Base-by-base conservation (phyloP, 2,888 invertebrate species). In the Drosophila rubida region DNA sequence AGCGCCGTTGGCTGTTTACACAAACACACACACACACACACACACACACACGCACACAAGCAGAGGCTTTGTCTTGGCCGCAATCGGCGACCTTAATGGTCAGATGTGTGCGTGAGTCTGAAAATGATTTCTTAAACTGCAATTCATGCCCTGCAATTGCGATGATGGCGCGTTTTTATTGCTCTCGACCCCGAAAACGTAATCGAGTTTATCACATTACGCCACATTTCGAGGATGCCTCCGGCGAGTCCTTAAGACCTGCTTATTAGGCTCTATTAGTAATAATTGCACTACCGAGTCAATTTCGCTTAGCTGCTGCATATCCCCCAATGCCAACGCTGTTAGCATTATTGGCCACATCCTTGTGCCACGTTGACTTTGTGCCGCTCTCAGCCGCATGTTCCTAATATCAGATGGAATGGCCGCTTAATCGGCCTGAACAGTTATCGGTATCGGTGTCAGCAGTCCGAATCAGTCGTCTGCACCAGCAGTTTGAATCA, bases 221-320 rank as follows among this genome's bases (percentile, higher is more conserved):
- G 8, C 27, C 27, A 27, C 27, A 27, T 27, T 27, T 27, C 27
- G 27, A 9, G 27, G 27, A 27, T 27, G 8, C 27, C 32, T 60
- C 57, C 50, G 54, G 55, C 32, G 60, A 49, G 51, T 62, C 54
- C 57, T 82, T 79, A 75, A 68, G 79, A 79, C 72, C 75, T 85
- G 80, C 78, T 82, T 85, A 85, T 82, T 82, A 80, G 85, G 80
- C 60, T 75, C 82, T 82, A 82, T 82, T 82, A 82, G 85, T 66
- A 75, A 85, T 82, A 85, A 82, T 82, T 82, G 85, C 73, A 82
- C 82, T 71, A 75, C 80, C 16, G 82, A 82, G 85, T 75, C 82
- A 85, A 82, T 79, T n/a, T n/a, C n/a, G n/a, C n/a, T n/a, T n/a
- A n/a, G n/a, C n/a, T n/a, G n/a, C n/a, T n/a, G n/a, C n/a, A n/a